A percentile compares a stretch with the other conserved stretches of the same genome.
phyloP scores from a whole-genome alignment of 2,797 vertebrate genomes.

The Tokudaia muenninki region DNA sequence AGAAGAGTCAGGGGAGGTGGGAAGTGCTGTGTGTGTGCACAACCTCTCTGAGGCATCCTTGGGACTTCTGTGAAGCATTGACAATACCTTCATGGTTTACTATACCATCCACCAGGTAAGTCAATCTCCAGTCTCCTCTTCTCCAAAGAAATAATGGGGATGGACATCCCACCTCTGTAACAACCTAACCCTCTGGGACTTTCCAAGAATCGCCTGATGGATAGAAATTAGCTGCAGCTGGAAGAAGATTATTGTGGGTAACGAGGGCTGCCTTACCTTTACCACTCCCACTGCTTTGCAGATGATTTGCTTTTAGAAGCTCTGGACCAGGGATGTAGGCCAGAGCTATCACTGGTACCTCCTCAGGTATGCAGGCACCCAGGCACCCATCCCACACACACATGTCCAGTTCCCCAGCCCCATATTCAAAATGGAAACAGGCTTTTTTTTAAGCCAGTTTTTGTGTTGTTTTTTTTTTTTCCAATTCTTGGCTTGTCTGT shows the following conservation, averaged over 20 bases:
- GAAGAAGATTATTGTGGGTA: background rate
- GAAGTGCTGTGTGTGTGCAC: accelerated
- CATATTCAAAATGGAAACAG: background rate
- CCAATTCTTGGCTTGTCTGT: accelerated
- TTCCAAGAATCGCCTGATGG: background rate
- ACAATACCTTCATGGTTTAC: background rate
- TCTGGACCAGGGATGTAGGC: background rate
- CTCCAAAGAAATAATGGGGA: too few relatives aligned
- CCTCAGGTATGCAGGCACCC: background rate
- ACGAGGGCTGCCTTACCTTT: background rate
- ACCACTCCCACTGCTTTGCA: background rate
- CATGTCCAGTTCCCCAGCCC: too few relatives aligned
- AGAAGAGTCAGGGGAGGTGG: accelerated
- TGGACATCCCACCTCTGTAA: background rate
- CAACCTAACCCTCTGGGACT: background rate
- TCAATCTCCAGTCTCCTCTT: too few relatives aligned
- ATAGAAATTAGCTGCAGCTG: background rate
- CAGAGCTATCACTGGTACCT: too few relatives aligned
- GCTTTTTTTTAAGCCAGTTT: background rate
- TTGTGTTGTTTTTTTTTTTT: background rate
- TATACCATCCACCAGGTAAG: too few relatives aligned
- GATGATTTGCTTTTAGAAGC: background rate
- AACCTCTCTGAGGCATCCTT: background rate
- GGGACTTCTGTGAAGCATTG: background rate
- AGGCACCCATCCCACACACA: too few relatives aligned